Conservation (phyloP, 2,797 vertebrate genomes). For the Perodicticus potto region DNA sequence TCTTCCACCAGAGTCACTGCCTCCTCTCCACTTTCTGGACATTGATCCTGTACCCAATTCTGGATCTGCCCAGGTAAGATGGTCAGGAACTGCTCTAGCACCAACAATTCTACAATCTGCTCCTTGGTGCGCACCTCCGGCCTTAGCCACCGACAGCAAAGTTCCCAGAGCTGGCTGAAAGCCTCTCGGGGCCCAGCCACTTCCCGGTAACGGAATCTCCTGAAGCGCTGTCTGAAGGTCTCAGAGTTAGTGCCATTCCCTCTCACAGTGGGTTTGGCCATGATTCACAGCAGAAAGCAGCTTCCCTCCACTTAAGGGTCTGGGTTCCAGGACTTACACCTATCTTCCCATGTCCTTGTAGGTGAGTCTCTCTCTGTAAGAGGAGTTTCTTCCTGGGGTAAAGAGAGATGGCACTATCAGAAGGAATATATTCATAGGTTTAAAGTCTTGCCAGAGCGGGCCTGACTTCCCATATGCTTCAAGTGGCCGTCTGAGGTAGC, state of each 20-base stretch:
- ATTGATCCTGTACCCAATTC: constrained; percentile 81
- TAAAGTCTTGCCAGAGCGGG: constrained; percentile 50
- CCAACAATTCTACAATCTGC: constrained; percentile 83
- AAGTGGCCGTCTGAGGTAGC: constrained; percentile 4
- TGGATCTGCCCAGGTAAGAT: constrained; percentile 82
- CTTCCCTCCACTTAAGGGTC: constrained; percentile 31
- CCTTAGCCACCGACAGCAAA: constrained; percentile 82
- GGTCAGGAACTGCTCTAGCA: constrained; percentile 85
- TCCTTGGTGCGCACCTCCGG: constrained; percentile 82
- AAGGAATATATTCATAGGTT: constrained; percentile 38
- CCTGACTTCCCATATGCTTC: constrained; percentile 27
- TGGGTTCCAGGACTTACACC: constrained; percentile 47
- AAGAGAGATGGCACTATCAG: constrained; percentile 71
- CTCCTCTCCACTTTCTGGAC: constrained; percentile 84
- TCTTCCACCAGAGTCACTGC: constrained; percentile 84
- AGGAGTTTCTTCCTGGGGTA: constrained; percentile 69
- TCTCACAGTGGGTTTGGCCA: constrained; percentile 78
- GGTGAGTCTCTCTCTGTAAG: constrained; percentile 50
- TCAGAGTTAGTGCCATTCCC: constrained; percentile 75
- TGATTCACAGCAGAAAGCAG: constrained; percentile 67
- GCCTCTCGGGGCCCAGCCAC: constrained; percentile 82
- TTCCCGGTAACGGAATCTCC: constrained; percentile 83
- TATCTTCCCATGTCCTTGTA: constrained; percentile 63
- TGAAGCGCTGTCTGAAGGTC: constrained; percentile 80
- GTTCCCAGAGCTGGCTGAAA: constrained; percentile 83